Evolutionary conservation across 2,888 invertebrate species (phyloP), one percentile per base, ranked within the genome.

Genomic region (Pachydiplax longipennis): DNA sequence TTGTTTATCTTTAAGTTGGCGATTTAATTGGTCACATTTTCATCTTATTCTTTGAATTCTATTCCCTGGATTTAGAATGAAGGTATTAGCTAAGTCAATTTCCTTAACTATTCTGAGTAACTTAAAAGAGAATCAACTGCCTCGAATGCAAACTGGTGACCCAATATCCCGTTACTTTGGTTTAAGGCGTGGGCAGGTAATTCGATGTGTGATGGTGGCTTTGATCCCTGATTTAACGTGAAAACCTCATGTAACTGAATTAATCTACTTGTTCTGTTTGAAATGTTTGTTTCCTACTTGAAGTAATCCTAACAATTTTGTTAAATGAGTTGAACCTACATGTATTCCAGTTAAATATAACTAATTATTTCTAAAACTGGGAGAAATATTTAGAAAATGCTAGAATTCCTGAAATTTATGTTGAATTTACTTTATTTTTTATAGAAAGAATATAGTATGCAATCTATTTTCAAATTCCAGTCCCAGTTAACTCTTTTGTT

Each of bases 151-250:
- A 92, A 93, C 94, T 91, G 95, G 95, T 81, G 95, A 95, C 93
- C 95, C 95, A 10, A 95, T 95, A 81, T 95, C 95, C 37, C 93
- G 95, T 91, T 95, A 95, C 92, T 95, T 95, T 93, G 95, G 95
- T 81, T 93, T 95, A 35, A 94, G 94, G 91, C 93, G 95, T 91
- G 95, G 95, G 91, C 95, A 95, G 93, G 94, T 95, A 92, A 92
- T 90, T 25, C 53, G 3, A 18, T 5, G 3, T 18, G 53, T 18
- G 53, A 18, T 18, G 13, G 53, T 44, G 6, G 18, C 15, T 25
- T 40, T 73, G 37, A 53, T 48, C 53, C 31, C 48, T 37, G 80
- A 53, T 18, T 18, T 53, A 18, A 53, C 5, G 15, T 53, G 18
- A 53, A 53, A 53, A 53, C 31, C 4, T 80, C 1, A 18, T 37